Evolutionary conservation across 2,113 vertebrate genomes (phyloP), one percentile per base, ranked within the genome.

Genomic region (Montifringilla adamsi): DNA sequence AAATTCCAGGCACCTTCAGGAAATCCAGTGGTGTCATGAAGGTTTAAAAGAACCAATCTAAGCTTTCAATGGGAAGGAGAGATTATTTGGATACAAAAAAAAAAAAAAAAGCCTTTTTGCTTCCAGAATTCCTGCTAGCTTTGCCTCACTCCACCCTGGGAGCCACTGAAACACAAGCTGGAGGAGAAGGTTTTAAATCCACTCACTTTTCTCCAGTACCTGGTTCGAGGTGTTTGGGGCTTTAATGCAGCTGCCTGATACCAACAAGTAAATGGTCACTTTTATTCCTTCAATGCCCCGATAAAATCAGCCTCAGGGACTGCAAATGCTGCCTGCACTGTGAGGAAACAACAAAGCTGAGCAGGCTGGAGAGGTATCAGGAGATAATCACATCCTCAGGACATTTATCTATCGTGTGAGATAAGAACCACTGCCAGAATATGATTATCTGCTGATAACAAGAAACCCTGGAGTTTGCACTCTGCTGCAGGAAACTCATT

Each of bases 311-410:
- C 93, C 60, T 90, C 83, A 31, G 87, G 90, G 92, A 83, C 75
- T 92, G 86, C 52, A 91, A 85, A 88, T 43, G 58, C 79, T 47
- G 84, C 66, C 50, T 66, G 46, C 44, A 2, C 73, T 55, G 41
- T 21, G 84, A 90, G 81, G 39, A 92, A 95, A 91, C 77, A 95
- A 78, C 68, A 88, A 72, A 87, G 60, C 66, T 46, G 94, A 95
- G 55, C 72, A 56, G 82, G 69, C 77, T 95, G 64, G 46, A 80
- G 83, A 73, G 81, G 77, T 81, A 96, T 92, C 95, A 79, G 92
- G 39, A 94, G 92, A 93, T 95, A 97, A 98, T 96, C 95, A 30
- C 94, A 79, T 96, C 94, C 92, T 72, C 84, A 26, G 96, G 97
- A 96, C 82, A 76, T 95, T 84, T 52, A 73, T 84, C 7, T 49